Percentiles rank a stretch among this genome's conserved stretches.
phyloP scores from a whole-genome alignment of 2,797 vertebrate genomes.

The Hypotaenidia okinawae region DNA sequence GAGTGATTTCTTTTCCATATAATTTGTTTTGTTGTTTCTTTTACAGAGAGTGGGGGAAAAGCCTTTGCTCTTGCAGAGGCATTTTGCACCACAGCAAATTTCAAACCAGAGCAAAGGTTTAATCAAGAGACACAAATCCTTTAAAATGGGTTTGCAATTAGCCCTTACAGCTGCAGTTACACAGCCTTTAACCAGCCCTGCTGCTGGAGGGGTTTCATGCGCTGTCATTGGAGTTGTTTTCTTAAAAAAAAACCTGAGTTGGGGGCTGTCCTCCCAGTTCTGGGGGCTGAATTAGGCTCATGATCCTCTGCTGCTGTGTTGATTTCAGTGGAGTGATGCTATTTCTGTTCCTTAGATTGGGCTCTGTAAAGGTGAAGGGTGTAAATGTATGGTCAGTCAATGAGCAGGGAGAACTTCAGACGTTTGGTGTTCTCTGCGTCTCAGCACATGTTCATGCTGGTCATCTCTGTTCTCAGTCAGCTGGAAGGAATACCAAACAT shows the following conservation, averaged over 20 bases:
- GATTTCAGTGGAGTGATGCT: neutral
- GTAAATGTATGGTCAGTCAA: neutral
- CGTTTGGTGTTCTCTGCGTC: neutral
- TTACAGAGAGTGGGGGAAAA: neutral
- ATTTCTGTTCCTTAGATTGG: neutral
- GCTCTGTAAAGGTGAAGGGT: neutral
- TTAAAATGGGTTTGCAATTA: slow-evolving; percentile 8
- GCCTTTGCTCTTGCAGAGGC: neutral
- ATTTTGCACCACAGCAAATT: slow-evolving; percentile 23
- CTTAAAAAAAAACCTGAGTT: neutral
- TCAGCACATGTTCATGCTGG: neutral
- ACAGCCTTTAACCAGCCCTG: neutral
- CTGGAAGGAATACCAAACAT: neutral
- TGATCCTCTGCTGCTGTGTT: neutral
- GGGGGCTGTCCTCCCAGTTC: no score
- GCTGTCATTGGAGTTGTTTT: neutral
- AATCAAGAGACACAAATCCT: neutral
- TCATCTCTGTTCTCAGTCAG: neutral
- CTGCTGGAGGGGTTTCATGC: neutral
- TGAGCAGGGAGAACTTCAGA: neutral
- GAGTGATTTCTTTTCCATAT: slow-evolving; percentile 26
- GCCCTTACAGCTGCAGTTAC: neutral
- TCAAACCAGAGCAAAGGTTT: slow-evolving; percentile 12
- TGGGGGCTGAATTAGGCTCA: neutral
- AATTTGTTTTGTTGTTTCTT: slow-evolving; percentile 29